Conservation (phyloP, 2,888 invertebrate species). For the Pomacea canaliculata region DNA sequence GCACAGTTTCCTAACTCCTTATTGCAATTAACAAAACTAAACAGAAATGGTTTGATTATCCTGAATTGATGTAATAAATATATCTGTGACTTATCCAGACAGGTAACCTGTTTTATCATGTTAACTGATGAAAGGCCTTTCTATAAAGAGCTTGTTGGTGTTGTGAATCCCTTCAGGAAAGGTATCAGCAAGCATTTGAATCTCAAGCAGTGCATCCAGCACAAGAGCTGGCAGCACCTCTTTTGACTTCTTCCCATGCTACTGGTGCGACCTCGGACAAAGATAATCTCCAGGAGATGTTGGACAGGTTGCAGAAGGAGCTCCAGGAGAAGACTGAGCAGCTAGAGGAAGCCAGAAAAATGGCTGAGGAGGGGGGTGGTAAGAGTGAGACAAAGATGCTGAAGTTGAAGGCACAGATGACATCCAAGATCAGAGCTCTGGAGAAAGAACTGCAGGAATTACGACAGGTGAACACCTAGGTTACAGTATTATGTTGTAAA, state of each 20-base stretch:
- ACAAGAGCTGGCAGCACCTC: not conserved
- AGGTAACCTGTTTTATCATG: too few relatives aligned
- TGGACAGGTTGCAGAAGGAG: conserved; percentile 78
- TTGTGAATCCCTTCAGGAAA: conserved; percentile 42
- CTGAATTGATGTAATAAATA: too few relatives aligned
- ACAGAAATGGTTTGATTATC: too few relatives aligned
- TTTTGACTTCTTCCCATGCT: not conserved
- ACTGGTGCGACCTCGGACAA: not conserved
- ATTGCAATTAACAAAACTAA: too few relatives aligned
- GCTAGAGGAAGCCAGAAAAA: conserved; percentile 37
- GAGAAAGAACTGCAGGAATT: conserved; percentile 72
- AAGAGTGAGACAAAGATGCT: conserved; percentile 58
- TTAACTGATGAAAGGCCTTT: too few relatives aligned
- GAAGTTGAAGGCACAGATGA: conserved; percentile 66
- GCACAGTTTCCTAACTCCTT: too few relatives aligned
- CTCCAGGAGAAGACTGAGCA: conserved; percentile 74
- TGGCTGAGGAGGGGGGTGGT: conserved; percentile 35
- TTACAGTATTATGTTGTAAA: too few relatives aligned
- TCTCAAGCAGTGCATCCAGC: not conserved
- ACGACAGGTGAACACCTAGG: conserved; percentile 59
- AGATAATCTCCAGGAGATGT: conserved; percentile 32
- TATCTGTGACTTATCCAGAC: too few relatives aligned
- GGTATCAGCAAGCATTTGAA: conserved; percentile 53
- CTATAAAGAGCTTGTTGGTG: not conserved
- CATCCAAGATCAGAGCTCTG: conserved; percentile 64